Evolutionary conservation across 2,797 vertebrate species (phyloP).

Genomic region (Pipistrellus pygmaeus): DNA sequence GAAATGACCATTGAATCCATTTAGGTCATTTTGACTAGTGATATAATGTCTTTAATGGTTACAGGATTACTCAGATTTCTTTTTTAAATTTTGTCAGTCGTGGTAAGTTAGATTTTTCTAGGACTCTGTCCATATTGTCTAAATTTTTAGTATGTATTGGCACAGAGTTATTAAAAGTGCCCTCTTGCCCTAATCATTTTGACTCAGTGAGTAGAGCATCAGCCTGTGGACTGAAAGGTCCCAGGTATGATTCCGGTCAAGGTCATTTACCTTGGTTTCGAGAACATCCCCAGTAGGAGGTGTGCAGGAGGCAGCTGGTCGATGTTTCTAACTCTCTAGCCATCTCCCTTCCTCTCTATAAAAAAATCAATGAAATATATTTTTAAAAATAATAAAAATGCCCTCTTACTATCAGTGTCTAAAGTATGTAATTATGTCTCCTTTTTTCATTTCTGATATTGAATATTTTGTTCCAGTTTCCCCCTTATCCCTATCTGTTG

Average conservation of each 20-base stretch:
- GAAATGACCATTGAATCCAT: slow-evolving; percentile 19
- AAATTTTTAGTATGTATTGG: neutral
- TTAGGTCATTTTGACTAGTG: neutral
- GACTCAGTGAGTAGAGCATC: no score
- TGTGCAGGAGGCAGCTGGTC: no score
- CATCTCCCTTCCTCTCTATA: no score
- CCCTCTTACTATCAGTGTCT: neutral
- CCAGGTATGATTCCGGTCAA: no score
- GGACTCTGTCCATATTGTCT: neutral
- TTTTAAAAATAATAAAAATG: neutral
- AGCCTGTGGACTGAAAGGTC: no score
- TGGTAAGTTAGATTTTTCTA: slow-evolving; percentile 49
- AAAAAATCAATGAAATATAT: no score
- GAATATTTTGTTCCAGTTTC: neutral
- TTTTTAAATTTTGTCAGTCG: neutral
- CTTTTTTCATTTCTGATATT: slow-evolving; percentile 1
- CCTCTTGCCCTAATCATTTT: neutral
- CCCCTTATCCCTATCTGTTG: neutral
- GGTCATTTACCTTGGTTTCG: no score
- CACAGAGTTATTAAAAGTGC: neutral
- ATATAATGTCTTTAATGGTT: slow-evolving; percentile 29
- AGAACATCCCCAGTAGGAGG: no score
- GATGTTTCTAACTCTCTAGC: no score
- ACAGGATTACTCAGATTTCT: neutral
- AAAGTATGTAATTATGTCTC: neutral